Percentiles rank a stretch among this genome's conserved stretches.
phyloP scores from a whole-genome alignment of 2,888 invertebrate species.

The Pterostichus niger region DNA sequence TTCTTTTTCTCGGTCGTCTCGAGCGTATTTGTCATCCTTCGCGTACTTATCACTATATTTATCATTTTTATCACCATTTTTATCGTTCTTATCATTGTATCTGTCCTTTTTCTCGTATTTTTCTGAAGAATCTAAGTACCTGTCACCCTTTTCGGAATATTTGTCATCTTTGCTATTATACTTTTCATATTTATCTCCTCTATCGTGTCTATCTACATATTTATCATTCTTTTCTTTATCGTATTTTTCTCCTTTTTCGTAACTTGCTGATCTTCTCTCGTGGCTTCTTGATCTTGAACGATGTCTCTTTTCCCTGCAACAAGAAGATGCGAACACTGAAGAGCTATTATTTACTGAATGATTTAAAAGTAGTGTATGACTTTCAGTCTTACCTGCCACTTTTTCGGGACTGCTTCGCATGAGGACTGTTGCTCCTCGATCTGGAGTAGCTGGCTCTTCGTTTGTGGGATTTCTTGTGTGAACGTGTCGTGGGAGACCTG shows the following conservation, averaged over 20 bases:
- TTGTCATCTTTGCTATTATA: conserved; percentile 68
- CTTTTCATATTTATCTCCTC: conserved; percentile 68
- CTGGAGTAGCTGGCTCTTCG: conserved; percentile 75
- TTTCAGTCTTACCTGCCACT: conserved; percentile 68
- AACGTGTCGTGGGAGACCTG: conserved; percentile 71
- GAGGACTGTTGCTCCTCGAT: conserved; percentile 76
- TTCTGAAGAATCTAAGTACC: conserved; percentile 71
- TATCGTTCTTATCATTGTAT: conserved; percentile 72
- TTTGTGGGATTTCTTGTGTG: conserved; percentile 75
- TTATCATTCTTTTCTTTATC: conserved; percentile 71
- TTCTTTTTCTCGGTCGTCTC: conserved; percentile 69
- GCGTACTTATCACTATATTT: conserved; percentile 66
- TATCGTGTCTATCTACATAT: conserved; percentile 69
- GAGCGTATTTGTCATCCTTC: conserved; percentile 67
- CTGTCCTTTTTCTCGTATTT: conserved; percentile 72
- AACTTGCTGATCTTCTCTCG: conserved; percentile 74
- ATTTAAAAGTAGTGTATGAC: no score
- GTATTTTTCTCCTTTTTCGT: conserved; percentile 73
- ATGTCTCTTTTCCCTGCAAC: conserved; percentile 74
- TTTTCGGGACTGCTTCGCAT: conserved; percentile 73
- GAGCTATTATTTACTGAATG: no score
- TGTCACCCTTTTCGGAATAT: conserved; percentile 70
- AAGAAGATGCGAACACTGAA: neutral
- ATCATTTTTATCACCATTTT: conserved; percentile 71
- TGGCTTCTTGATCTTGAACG: conserved; percentile 76